phyloP scores from a whole-genome alignment of 2,113 vertebrate species.

The Coptodon rendalli region DNA sequence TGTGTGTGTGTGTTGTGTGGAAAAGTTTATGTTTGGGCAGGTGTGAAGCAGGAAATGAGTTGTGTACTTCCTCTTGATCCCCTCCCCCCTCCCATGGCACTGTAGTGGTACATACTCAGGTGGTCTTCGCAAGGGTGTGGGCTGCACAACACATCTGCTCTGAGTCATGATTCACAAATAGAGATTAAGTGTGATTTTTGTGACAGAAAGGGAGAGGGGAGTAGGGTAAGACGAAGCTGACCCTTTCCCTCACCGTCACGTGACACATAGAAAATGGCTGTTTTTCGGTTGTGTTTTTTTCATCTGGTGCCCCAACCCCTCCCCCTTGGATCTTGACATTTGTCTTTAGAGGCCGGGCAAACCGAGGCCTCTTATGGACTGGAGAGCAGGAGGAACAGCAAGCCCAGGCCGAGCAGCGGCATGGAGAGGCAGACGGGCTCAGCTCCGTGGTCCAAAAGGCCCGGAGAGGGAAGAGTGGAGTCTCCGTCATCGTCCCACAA shows the following conservation, averaged over 20 bases:
- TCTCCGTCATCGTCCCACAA: conserved; percentile 59
- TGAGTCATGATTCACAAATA: conserved; percentile 53
- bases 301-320: not conserved
- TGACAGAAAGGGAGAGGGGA: conserved; percentile 3
- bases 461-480: conserved; percentile 53
- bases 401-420: conserved; percentile 13
- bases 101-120: not conserved
- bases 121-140: not conserved
- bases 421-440: not conserved
- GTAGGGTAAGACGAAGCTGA: not conserved
- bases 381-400: conserved; percentile 24
- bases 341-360: conserved; percentile 4
- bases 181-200: conserved; percentile 33
- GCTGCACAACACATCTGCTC: conserved; percentile 28
- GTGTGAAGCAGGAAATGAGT: conserved; percentile 31
- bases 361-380: conserved; percentile 12
- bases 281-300: not conserved
- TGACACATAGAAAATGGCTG: conserved; percentile 31
- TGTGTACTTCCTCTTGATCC: conserved; percentile 1
- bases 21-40: conserved; percentile 10
- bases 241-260: not conserved
- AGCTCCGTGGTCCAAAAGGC: conserved; percentile 34
- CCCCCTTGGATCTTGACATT: not conserved
- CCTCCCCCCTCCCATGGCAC: not conserved
- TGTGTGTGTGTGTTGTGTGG: not conserved